Evolutionary conservation across 2,888 invertebrate species (phyloP).

Genomic region (Chrysolina haemoptera): DNA sequence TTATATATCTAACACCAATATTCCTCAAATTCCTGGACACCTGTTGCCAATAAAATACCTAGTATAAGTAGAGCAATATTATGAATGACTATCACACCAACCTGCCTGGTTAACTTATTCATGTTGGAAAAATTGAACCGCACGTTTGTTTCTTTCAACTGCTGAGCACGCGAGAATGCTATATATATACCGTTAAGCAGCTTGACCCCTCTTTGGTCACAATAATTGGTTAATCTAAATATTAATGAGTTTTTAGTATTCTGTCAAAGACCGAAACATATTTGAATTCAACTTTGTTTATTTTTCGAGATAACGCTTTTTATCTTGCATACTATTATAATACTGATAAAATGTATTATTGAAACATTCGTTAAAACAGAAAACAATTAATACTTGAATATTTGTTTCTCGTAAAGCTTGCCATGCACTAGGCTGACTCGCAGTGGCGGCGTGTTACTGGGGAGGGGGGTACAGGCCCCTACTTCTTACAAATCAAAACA

Average conservation of each 20-base stretch:
- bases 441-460: too few relatives aligned
- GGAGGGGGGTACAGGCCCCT: too few relatives aligned
- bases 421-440: too few relatives aligned
- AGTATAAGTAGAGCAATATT: background rate
- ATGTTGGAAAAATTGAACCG: slow-evolving; percentile 28
- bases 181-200: slow-evolving; percentile 3
- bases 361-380: background rate
- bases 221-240: slow-evolving; percentile 1
- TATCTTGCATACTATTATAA: background rate
- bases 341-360: background rate
- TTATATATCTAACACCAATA: slow-evolving; percentile 42
- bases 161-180: background rate
- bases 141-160: background rate
- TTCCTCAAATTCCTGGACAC: slow-evolving; percentile 43
- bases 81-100: slow-evolving; percentile 24
- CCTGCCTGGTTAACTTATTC: slow-evolving; percentile 49
- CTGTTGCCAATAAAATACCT: slow-evolving; percentile 36
- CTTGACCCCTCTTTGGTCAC: slow-evolving; percentile 13
- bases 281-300: background rate
- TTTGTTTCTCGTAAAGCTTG: too few relatives aligned
- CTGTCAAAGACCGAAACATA: background rate
- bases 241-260: slow-evolving; percentile 17
- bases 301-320: background rate
- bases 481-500: too few relatives aligned
- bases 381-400: too few relatives aligned